Evolutionary conservation across 1,140 invertebrate species (phyloP), one percentile per base, ranked within the genome.

Genomic region (Drosophila pandora): DNA sequence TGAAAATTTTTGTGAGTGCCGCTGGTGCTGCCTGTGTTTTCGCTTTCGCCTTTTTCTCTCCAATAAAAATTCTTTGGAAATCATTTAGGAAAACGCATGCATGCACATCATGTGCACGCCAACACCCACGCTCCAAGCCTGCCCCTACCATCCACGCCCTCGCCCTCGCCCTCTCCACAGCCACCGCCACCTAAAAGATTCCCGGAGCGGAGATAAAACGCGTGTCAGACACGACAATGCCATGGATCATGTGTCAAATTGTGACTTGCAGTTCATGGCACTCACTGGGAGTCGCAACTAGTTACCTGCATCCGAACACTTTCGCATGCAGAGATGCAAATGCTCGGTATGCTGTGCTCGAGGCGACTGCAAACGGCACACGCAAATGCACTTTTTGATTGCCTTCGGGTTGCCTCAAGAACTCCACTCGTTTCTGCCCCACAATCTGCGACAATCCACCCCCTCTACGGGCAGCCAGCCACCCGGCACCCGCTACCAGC

Each of bases 381-480:
- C 82, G 82, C 81, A 85, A 85, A 85, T 85, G 83, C 82, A 82
- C 82, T 87, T 87, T 87, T 87, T 85, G 82, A 85, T 85, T 85
- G 82, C 82, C 82, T 76, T 71, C 61, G 78, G 82, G 25, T 22
- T 23, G 28, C 13, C 45, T 62, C 37, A 65, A n/a, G n/a, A 34
- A 23, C 23, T n/a, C 28, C 62, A 37, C 61, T 43, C 41, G 41
- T 12, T 21, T 2, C 39, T 13, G 39, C 1, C 34, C 34, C 25
- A 28, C 25, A 28, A 28, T 7, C 25, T 28, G 25, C 25, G 25
- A 28, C 25, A 28, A 50, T 30, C 25, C 49, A 9, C n/a, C 12
- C 28, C 23, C 28, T 21, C 9, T 25, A 0, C 10, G 34, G 9
- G 34, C 17, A 6, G 2, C 25, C 17, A 17, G 17, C 17, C 17